Evolutionary conservation across 2,113 vertebrate species (phyloP), one percentile per base, ranked within the genome.

Genomic region (Gorsachius goisagi): DNA sequence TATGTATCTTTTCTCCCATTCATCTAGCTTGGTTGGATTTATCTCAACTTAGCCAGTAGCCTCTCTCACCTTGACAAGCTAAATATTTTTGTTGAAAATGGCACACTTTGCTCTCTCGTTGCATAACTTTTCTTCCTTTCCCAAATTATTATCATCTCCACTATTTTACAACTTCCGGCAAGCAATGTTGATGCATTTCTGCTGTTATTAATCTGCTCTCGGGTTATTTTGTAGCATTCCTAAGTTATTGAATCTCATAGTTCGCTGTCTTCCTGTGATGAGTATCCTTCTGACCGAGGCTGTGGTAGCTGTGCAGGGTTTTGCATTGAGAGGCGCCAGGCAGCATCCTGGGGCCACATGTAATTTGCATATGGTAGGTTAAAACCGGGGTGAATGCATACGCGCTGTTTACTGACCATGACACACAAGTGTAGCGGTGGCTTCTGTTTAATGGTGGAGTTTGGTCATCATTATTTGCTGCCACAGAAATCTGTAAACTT

Each of bases 371-470:
- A 0, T 8, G 26, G 4, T 23, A 23, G 55, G 63, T 63, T 71
- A 17, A 28, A 33, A 5, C 5, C 3, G 2, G 37, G 11, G 23
- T 74, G 56, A 49, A 41, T 9, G 19, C 6, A 2, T 11, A 0
- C 14, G 4, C 52, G 79, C 35, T 41, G 14, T 28, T 72, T 13
- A 9, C 35, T 49, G 68, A 47, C 41, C 11, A 2, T 15, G 74
- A 60, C 19, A 32, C 15, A 9, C 41, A 23, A 47, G 20, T 14
- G 17, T 14, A 16, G 45, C 55, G 27, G 11, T 67, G 79, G n/a
- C 67, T 85, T 90, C 69, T 89, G 41, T 67, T 77, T 39, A n/a
- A 47, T 64, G 30, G 18, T 22, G 10, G 30, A n/a, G 21, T n/a
- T 72, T 84, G 67, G 4, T 32, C 47, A 6, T 27, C 32, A 1